Evolutionary conservation across 2,113 vertebrate genomes (phyloP).

Genomic region (Catagonus wagneri): DNA sequence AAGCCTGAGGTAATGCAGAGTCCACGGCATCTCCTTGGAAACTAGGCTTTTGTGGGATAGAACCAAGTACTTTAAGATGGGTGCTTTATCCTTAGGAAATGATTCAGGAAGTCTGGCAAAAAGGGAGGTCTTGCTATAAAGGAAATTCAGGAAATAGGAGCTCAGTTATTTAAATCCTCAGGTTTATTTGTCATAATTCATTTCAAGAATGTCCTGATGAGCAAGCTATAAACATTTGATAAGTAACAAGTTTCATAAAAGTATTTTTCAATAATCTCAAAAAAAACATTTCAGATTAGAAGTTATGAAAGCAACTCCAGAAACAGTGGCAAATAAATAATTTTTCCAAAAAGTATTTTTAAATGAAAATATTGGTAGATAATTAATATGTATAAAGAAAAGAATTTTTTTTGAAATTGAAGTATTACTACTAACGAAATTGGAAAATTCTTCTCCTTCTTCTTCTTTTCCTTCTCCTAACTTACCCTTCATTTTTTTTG

Average conservation of each 20-base stretch:
- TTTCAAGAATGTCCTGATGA: conserved; percentile 42
- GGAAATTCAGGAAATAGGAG: conserved; percentile 45
- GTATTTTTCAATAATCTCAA: neutral
- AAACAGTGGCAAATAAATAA: conserved; percentile 8
- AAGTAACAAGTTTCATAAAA: conserved; percentile 50
- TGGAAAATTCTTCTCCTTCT: neutral
- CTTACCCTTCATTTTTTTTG: no score
- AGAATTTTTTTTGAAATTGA: conserved; percentile 48
- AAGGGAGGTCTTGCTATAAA: neutral
- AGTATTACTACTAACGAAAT: neutral
- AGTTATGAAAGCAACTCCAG: conserved; percentile 35
- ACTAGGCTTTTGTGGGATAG: neutral
- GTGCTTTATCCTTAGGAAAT: neutral
- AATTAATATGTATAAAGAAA: conserved; percentile 21
- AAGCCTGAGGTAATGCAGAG: neutral
- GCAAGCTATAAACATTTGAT: neutral
- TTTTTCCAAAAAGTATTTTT: conserved; percentile 36
- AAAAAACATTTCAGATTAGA: neutral
- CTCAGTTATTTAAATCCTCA: conserved; percentile 13
- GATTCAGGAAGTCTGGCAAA: conserved; percentile 46
- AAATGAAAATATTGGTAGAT: neutral
- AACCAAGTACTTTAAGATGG: neutral
- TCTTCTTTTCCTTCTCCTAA: neutral
- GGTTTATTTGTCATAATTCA: conserved; percentile 9
- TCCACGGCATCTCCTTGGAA: conserved; percentile 6